phyloP scores from a whole-genome alignment of 2,888 invertebrate species.

The Lochmaea capreae region DNA sequence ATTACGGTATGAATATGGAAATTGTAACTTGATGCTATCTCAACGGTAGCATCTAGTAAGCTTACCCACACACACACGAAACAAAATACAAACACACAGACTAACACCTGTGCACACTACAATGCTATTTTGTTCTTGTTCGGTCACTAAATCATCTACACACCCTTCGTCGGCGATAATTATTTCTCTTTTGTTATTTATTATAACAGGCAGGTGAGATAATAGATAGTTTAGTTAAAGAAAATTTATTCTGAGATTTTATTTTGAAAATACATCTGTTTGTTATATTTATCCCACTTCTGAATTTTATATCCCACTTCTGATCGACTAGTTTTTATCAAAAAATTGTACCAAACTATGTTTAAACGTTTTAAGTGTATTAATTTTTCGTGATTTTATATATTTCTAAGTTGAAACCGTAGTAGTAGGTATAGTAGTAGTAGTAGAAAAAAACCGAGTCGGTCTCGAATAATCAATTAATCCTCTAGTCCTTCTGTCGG shows the following conservation, averaged over 20 bases:
- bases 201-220: slow-evolving; percentile 6
- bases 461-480: slow-evolving; percentile 27
- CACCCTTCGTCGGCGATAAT: slow-evolving; percentile 29
- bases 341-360: too few species aligned
- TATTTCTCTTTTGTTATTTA: slow-evolving; percentile 24
- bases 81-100: slow-evolving; percentile 10
- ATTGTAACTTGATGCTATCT: slow-evolving; percentile 55
- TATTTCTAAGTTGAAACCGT: slow-evolving; percentile 2
- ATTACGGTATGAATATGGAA: slow-evolving; percentile 51
- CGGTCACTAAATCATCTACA: slow-evolving; percentile 32
- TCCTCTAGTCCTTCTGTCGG: slow-evolving; percentile 23
- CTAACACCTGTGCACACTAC: slow-evolving; percentile 42
- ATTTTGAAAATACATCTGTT: slow-evolving; percentile 3
- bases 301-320: background rate
- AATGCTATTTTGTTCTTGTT: background rate
- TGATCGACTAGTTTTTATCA: background rate
- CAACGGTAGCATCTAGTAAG: slow-evolving; percentile 51
- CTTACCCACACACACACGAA: slow-evolving; percentile 42
- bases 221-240: background rate
- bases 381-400: background rate
- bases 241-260: background rate
- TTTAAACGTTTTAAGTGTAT: too few species aligned
- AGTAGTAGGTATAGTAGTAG: background rate
- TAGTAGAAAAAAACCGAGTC: background rate
- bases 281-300: background rate